Evolutionary conservation across 2,113 vertebrate genomes (phyloP), one percentile per base, ranked within the genome.

Genomic region (Melanocharis versteri): DNA sequence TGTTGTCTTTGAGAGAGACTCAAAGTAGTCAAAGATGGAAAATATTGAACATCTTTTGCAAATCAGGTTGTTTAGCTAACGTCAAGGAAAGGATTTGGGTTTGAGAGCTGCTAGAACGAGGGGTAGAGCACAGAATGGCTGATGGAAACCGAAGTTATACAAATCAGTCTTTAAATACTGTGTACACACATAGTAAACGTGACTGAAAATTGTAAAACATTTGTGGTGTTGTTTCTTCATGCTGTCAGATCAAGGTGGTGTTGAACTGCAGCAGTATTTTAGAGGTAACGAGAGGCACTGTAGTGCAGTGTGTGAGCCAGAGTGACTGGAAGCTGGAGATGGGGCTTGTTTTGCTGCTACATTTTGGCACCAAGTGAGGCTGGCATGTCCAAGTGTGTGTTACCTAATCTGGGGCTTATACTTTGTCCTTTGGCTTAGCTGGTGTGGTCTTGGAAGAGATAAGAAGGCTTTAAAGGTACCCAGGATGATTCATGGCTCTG

Each of bases 351-450:
- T 44, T 56, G 39, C 26, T 54, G 66, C 56, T 76, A 6, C 35
- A 26, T 61, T 77, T 69, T 69, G 54, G 54, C 31, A 28, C 5
- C 21, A 14, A 22, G 45, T 37, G 14, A 26, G 11, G 9, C 20
- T 61, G 60, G 2, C 9, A 1, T 13, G 13, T 48, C 53, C 2
- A 0, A 35, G 58, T 28, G 14, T 3, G 0, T 31, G 22, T 66
- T 78, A 35, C 26, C 12, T 78, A 39, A 44, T 54, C 6, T 48
- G 15, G 60, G 11, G 24, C 10, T 87, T 68, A 3, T 37, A 2
- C 54, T 26, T 5, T 57, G 37, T 69, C 37, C 39, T 64, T 61
- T 66, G 35, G 15, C 17, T 69, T 78, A 58, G 48, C 20, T 18
- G 37, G 1, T 15, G 11, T 40, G 90, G 44, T 54, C 31, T 53